Base-by-base conservation (phyloP, 2,888 invertebrate species). In the Lasius platythorax region DNA sequence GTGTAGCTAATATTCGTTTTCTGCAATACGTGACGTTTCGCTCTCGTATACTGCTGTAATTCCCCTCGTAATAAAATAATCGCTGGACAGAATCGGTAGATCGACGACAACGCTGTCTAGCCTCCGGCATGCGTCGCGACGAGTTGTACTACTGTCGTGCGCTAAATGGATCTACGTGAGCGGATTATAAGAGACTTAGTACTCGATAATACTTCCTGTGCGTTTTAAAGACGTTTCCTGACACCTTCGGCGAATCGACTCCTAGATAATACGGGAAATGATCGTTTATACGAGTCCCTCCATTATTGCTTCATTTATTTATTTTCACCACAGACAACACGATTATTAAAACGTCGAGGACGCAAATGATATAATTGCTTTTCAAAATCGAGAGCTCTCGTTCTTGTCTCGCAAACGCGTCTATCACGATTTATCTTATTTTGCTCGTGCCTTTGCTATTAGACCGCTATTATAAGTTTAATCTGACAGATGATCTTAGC, bases 131-230 rank as follows among this genome's bases (percentile, higher is more conserved):
- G 43, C 78, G 46, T 72, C 28, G 61, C 73, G 46, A 40, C 58
- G 58, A 81, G 72, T 81, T 81, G 61, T 81, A 53, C 3, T n/a
- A 53, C 53, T n/a, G n/a, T 72, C 73, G 73, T 9, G 33, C 73
- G 46, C 37, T 72, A 81, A 81, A 81, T 81, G 46, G 33, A 81
- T 81, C n/a, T 68, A 58, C 79, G 73, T 46, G 79, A 81, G 37
- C 72, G n/a, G 61, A 81, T 81, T 63, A 73, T 18, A 61, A 61
- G 15, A 37, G 68, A 70, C 58, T 9, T 12, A 46, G 6, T 15
- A 40, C 76, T 28, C 23, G 58, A 28, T 18, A 50, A 56, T 61
- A 46, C 37, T 81, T 72, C 46, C 73, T 67, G 61, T 73, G 46
- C 61, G 61, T 46, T 72, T 46, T 37, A 33, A 58, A 23, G 61